These are phyloP conservation scores for Oreotrochilus melanogaster DNA, from an alignment of 2,113 vertebrate genomes.

Conservation along the genomic window DNA sequence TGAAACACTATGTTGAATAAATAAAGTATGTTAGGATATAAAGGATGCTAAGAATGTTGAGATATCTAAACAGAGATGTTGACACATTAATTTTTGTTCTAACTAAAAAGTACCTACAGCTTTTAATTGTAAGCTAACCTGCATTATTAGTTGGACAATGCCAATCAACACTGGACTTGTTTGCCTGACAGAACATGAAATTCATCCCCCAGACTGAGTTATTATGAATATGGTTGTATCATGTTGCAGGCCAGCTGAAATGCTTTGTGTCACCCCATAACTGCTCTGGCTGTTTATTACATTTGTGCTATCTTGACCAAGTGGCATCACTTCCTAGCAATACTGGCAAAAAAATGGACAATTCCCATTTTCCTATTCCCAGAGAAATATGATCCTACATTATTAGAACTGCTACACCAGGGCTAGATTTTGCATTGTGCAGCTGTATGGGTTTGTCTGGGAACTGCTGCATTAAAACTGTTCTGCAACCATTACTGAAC, in stretches of 20 bases:
- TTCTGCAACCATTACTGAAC: neutral
- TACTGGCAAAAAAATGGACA: neutral
- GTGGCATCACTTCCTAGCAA: neutral
- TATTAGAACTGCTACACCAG: neutral
- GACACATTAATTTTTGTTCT: neutral
- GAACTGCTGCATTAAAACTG: neutral
- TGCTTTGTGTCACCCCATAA: neutral
- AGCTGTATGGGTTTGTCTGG: neutral
- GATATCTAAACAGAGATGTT: neutral
- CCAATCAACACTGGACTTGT: neutral
- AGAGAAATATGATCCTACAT: neutral
- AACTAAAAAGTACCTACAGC: neutral
- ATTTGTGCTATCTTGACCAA: neutral
- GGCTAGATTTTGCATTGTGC: neutral
- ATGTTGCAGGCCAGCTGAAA: too few species aligned
- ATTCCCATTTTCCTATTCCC: neutral
- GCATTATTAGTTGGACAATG: neutral
- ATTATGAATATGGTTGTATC: neutral
- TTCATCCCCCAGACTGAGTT: rapidly evolving
- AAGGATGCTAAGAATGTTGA: neutral
- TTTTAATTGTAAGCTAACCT: neutral
- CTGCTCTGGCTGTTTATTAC: neutral
- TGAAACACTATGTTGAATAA: neutral
- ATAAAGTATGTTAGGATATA: neutral
- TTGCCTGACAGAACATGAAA: neutral